Evolutionary conservation across 2,888 invertebrate genomes (phyloP), one percentile per base, ranked within the genome.

Genomic region (Stegana nigrithorax): DNA sequence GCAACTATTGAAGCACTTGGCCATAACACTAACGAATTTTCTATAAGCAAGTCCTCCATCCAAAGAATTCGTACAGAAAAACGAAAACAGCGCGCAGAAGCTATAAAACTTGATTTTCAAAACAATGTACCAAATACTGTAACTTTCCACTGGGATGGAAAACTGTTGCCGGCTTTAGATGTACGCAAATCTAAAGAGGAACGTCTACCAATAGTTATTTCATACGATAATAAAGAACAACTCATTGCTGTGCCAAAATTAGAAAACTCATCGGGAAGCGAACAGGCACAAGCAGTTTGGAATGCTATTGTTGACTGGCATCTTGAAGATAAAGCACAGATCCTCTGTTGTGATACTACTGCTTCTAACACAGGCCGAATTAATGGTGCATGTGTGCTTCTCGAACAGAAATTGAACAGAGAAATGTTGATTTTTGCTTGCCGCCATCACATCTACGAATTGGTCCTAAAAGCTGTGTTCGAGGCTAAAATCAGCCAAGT

Each of bases 31-130:
- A 73, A 75, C 57, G 72, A 78, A 45, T 81, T 73, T 65, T 63
- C 72, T 8, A 75, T 79, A 58, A 75, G 65, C 62, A 73, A 73
- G 58, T 73, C 73, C 19, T 72, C 73, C 14, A 73, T 80, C 71
- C 74, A 78, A 68, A 56, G 73, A 50, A 69, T 75, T 65, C 73
- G 66, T 19, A 62, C 56, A 19, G 45, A 45, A 21, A 44, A 7
- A n/a, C 14, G 21, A 44, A 44, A 19, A 5, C 5, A 44, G 19
- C 17, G 72, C 12, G 76, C 78, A 29, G 69, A 73, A 71, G 44
- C 71, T 19, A 82, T 80, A 71, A 77, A 81, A 73, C 1, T 32
- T n/a, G 69, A 78, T 70, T 80, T 81, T 63, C 71, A 81, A 65
- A 78, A 80, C 58, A 63, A 78, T 25, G 57, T 80, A 58, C 73